Percentiles rank a stretch among this genome's conserved stretches.
phyloP scores from a whole-genome alignment of 2,797 vertebrate genomes.

The Sparus aurata region DNA sequence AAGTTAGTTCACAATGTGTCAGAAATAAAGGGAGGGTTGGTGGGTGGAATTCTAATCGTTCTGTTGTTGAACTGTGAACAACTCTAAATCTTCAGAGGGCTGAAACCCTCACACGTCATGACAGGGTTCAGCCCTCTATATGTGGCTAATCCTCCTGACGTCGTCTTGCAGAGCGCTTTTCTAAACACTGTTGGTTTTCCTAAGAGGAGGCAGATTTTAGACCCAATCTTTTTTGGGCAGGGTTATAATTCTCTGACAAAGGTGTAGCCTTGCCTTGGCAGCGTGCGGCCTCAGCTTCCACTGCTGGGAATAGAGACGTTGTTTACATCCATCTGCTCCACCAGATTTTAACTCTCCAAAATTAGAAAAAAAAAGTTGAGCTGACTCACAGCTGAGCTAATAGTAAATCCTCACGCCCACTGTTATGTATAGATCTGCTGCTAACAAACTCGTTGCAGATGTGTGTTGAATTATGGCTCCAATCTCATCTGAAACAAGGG shows the following conservation, averaged over 20 bases:
- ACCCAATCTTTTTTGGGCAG: slow-evolving; percentile 13
- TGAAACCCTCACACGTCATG: slow-evolving; percentile 6
- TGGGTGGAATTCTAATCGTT: slow-evolving; percentile 21
- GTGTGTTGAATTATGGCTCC: slow-evolving; percentile 36
- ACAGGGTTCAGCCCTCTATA: slow-evolving; percentile 16
- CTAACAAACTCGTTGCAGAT: slow-evolving; percentile 35
- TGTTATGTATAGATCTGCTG: slow-evolving; percentile 8
- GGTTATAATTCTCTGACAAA: slow-evolving; percentile 29
- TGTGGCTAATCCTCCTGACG: slow-evolving; percentile 24
- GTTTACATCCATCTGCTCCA: slow-evolving; percentile 53
- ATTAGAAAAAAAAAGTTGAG: slow-evolving; percentile 21
- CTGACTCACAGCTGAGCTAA: slow-evolving; percentile 17
- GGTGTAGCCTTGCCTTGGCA: slow-evolving; percentile 32
- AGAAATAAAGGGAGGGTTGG: neutral
- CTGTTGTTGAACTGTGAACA: slow-evolving; percentile 13
- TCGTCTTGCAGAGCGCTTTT: slow-evolving; percentile 34
- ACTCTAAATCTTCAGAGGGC: slow-evolving; percentile 1
- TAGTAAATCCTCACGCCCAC: slow-evolving; percentile 15
- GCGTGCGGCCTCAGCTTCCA: slow-evolving; percentile 9
- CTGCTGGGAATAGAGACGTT: slow-evolving; percentile 42
- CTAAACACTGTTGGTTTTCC: slow-evolving; percentile 26
- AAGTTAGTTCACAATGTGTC: slow-evolving; percentile 4
- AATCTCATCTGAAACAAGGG: slow-evolving; percentile 47
- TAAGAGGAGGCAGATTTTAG: slow-evolving; percentile 45
- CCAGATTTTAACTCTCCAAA: slow-evolving; percentile 30